Conservation (phyloP, 2,888 invertebrate genomes). For the Dugesia japonica region DNA sequence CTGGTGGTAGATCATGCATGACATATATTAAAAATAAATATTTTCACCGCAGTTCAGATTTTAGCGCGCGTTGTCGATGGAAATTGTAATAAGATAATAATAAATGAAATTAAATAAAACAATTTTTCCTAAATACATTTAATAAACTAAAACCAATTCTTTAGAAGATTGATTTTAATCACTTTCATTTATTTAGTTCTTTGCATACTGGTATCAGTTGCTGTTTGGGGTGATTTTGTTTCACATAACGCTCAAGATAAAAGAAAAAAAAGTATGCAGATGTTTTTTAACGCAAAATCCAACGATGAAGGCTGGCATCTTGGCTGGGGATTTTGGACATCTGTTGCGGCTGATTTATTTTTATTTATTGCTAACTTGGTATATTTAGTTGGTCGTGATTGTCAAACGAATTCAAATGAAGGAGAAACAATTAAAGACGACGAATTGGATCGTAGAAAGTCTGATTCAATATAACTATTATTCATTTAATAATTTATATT, state of each 20-base stretch:
- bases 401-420: not conserved
- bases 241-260: constrained; percentile 12
- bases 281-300: not conserved
- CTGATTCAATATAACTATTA: not conserved
- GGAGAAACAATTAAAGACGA: not conserved
- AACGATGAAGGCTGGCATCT: constrained; percentile 12
- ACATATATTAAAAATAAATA: too few species aligned
- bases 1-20: too few species aligned
- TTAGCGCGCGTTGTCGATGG: not conserved
- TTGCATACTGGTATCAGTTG: constrained; percentile 27
- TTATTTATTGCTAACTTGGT: constrained; percentile 30
- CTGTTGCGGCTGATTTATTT: constrained; percentile 31
- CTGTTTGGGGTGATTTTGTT: constrained; percentile 34
- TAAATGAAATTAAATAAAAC: too few species aligned
- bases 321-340: constrained; percentile 33
- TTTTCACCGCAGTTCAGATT: not conserved
- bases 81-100: not conserved
- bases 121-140: too few species aligned
- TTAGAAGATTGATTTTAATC: too few species aligned
- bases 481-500: not conserved
- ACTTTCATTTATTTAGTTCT: constrained; percentile 29
- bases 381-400: constrained; percentile 14
- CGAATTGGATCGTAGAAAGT: not conserved
- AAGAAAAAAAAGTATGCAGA: not conserved
- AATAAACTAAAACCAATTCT: too few species aligned